Base-by-base conservation (phyloP, 2,113 vertebrate species). In the Aleadryas rufinucha region DNA sequence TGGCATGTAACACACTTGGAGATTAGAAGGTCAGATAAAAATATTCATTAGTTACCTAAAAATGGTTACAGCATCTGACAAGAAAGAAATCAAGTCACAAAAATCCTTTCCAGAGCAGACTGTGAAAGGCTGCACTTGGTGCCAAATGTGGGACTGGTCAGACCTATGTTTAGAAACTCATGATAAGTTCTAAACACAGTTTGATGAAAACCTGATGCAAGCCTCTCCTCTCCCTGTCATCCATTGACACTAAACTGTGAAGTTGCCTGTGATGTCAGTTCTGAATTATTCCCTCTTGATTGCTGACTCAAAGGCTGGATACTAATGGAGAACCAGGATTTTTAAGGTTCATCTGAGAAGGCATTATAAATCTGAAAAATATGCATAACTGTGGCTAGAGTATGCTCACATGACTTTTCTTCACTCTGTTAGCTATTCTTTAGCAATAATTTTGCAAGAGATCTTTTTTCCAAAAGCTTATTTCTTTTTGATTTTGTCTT, bases 181-280 rank as follows among this genome's bases (percentile, higher is more conserved):
- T 27, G 92, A 78, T 79, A 94, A 89, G 49, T 93, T 94, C 83
- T 89, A 95, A 97, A 96, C 92, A 79, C 56, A 75, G 74, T 75
- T 94, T 97, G 96, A 97, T 96, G 93, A 97, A 94, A 97, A 97
- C 95, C 97, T 94, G 93, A 96, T 96, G 75, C 77, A 81, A 91
- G 53, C 54, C 68, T 96, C 91, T 95, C 88, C 75, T 96, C 97
- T 92, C 84, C 47, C 61, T 96, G 90, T 92, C 95, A 77, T 96
- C 50, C 11, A 0, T 60, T 92, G 88, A 95, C 93, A 94, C 91
- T 97, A 97, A 96, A 89, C 85, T 93, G 87, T 81, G 84, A 97
- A 96, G 60, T 39, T 94, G 87, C 88, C 66, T 93, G 75, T 96
- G 95, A 95, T 96, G 95, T 97, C 91, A 96, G 74, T 79, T 93